phyloP scores from a whole-genome alignment of 2,797 vertebrate species.

The Taeniopygia guttata region DNA sequence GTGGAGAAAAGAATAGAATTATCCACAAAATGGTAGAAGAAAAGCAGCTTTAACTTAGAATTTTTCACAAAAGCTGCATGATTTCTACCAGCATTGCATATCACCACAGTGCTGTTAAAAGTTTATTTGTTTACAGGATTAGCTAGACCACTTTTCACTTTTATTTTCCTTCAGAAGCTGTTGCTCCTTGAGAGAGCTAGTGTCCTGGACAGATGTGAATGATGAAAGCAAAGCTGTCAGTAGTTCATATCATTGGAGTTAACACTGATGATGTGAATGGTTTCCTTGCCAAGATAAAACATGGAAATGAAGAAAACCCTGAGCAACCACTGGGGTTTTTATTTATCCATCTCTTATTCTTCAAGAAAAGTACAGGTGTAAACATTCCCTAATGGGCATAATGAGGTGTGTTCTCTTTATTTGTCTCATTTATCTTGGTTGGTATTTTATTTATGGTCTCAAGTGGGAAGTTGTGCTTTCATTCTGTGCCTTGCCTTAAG shows the following conservation, averaged over 20 bases:
- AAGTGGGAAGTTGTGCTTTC: background rate
- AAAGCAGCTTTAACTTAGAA: background rate
- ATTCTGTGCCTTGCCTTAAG: background rate
- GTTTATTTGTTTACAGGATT: background rate
- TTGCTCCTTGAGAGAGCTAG: background rate
- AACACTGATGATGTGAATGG: background rate
- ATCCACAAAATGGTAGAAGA: background rate
- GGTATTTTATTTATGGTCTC: background rate
- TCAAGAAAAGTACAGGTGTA: background rate
- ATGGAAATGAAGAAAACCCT: background rate
- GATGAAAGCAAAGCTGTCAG: background rate
- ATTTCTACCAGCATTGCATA: fast-evolving
- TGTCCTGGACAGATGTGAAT: background rate
- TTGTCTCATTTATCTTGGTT: background rate
- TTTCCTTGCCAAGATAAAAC: background rate
- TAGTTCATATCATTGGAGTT: background rate
- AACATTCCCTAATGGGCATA: background rate
- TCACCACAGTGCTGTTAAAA: background rate
- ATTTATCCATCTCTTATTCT: background rate
- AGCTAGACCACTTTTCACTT: background rate
- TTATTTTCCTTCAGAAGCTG: background rate
- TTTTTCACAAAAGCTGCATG: background rate
- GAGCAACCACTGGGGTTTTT: background rate
- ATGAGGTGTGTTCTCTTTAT: background rate
- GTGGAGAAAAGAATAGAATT: background rate